These are phyloP conservation scores for Pheosia tremula DNA, from an alignment of 2,888 invertebrate genomes.

Conservation along the genomic window DNA sequence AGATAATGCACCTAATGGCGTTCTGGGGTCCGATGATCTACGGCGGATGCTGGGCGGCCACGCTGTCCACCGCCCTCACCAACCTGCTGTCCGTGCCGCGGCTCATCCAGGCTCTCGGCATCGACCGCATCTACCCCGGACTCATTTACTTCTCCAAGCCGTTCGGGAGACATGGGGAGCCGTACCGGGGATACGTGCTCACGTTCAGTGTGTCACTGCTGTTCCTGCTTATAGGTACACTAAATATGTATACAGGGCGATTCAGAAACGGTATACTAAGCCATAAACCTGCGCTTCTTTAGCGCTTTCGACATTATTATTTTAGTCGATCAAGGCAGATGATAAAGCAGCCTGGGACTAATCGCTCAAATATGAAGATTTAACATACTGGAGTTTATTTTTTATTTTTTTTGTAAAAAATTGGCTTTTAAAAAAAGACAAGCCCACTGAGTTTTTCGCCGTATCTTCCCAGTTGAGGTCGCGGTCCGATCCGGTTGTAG, in stretches of 20 bases:
- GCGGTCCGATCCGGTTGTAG: too few species aligned
- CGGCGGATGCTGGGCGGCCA: conserved; percentile 98
- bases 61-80: conserved; percentile 97
- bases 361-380: too few species aligned
- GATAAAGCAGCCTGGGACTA: too few species aligned
- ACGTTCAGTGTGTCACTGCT: conserved; percentile 93
- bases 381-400: too few species aligned
- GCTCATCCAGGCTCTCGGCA: conserved; percentile 94
- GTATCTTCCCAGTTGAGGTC: too few species aligned
- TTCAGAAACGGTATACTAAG: too few species aligned
- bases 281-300: too few species aligned
- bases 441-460: too few species aligned
- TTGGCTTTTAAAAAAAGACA: too few species aligned
- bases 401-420: too few species aligned
- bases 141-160: conserved; percentile 96
- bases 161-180: conserved; percentile 92
- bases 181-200: conserved; percentile 95
- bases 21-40: conserved; percentile 95
- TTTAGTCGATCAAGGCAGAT: too few species aligned
- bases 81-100: conserved; percentile 96
- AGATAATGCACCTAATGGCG: conserved; percentile 94
- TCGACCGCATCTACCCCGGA: conserved; percentile 96
- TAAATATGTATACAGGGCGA: not conserved
- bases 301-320: not conserved
- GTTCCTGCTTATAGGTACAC: conserved; percentile 92